Conservation (phyloP, 2,113 vertebrate species). For the Psophia crepitans region DNA sequence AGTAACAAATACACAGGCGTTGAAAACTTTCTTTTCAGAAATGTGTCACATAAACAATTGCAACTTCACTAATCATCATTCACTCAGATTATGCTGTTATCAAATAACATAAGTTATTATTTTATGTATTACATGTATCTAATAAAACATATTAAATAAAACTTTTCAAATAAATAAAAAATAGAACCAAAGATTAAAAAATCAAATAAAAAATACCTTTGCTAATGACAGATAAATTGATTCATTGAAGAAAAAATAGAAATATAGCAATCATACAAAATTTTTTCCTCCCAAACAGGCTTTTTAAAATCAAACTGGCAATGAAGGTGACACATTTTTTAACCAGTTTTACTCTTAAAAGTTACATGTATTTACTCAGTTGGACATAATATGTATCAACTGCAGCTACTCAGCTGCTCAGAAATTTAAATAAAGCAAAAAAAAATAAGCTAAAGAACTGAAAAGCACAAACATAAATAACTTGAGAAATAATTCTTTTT, state of each 20-base stretch:
- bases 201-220: background rate
- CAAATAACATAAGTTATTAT: background rate
- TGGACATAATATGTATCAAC: background rate
- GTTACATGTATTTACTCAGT: background rate
- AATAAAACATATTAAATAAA: background rate
- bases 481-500: background rate
- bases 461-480: background rate
- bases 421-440: background rate
- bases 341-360: background rate
- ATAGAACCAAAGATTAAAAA: background rate
- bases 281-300: background rate
- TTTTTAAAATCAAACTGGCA: background rate
- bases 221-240: background rate
- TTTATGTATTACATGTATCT: background rate
- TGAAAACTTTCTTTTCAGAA: background rate
- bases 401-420: background rate
- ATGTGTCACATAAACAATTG: background rate
- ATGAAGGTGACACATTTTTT: background rate
- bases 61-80: background rate
- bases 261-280: rapidly evolving
- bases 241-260: background rate
- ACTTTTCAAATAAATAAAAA: background rate
- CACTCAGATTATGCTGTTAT: background rate
- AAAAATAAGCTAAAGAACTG: background rate
- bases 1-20: background rate